Conservation (phyloP, 1,140 invertebrate species). For the Globodera rostochiensis region DNA sequence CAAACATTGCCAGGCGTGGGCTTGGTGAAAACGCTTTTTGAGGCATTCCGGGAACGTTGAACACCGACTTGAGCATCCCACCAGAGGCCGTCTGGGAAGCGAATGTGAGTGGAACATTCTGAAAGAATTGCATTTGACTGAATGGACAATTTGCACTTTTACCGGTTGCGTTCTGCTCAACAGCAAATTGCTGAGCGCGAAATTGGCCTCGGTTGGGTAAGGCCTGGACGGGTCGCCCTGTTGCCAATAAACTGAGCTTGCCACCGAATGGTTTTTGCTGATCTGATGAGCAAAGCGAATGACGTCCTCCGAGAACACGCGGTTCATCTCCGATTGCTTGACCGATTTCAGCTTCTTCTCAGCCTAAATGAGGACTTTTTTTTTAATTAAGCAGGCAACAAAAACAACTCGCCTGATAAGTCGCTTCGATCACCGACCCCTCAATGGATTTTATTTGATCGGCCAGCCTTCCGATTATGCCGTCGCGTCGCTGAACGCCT, state of each 20-base stretch:
- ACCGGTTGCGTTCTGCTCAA: constrained; percentile 30
- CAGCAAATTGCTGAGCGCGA: constrained; percentile 37
- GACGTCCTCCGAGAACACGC: constrained; percentile 45
- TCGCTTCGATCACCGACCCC: constrained; percentile 38
- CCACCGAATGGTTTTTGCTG: constrained; percentile 40
- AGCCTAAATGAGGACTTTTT: constrained; percentile 29
- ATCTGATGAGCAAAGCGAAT: constrained; percentile 47
- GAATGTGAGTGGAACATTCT: background rate
- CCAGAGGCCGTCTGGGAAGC: constrained; percentile 31
- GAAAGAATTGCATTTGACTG: background rate
- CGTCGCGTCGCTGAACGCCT: constrained; percentile 37
- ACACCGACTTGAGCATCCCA: constrained; percentile 27
- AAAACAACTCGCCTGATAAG: constrained; percentile 42
- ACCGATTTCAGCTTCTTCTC: constrained; percentile 50
- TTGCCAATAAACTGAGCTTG: constrained; percentile 45
- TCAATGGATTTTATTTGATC: constrained; percentile 40
- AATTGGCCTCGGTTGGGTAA: constrained; percentile 49
- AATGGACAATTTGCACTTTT: background rate
- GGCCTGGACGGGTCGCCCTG: constrained; percentile 45
- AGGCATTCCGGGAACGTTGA: constrained; percentile 22
- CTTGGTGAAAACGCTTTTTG: constrained; percentile 33
- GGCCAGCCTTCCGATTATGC: constrained; percentile 41
- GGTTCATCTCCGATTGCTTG: constrained; percentile 47
- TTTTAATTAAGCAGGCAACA: background rate
- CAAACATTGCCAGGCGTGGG: constrained; percentile 10